Conservation (phyloP, 2,888 invertebrate species). For the Agriopis marginaria region DNA sequence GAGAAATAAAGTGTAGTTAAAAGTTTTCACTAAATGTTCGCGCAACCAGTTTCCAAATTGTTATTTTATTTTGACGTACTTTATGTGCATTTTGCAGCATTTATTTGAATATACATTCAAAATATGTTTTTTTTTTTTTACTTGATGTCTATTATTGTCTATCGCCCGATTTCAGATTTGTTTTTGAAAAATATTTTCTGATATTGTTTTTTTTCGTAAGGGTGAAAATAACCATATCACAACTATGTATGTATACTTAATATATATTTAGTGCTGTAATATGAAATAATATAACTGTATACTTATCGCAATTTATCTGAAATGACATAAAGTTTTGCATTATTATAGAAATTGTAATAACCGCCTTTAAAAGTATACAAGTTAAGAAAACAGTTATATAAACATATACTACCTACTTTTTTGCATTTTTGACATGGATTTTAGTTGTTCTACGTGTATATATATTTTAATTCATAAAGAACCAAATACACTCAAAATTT, state of each 20-base stretch:
- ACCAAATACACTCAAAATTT: background rate
- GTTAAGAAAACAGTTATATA: slow-evolving; percentile 37
- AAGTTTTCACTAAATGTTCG: slow-evolving; percentile 50
- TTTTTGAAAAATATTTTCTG: slow-evolving; percentile 7
- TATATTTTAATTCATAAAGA: background rate
- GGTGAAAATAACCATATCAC: slow-evolving; percentile 82
- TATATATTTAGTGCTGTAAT: slow-evolving; percentile 64
- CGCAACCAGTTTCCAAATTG: slow-evolving; percentile 45
- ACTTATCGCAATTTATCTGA: slow-evolving; percentile 68
- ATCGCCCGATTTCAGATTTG: slow-evolving; percentile 14
- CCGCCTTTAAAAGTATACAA: slow-evolving; percentile 49
- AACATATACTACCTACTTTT: background rate
- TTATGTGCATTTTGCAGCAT: slow-evolving; percentile 49
- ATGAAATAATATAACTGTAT: slow-evolving; percentile 61
- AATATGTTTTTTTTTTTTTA: background rate
- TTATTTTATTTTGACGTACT: slow-evolving; percentile 30
- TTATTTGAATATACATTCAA: slow-evolving; percentile 36
- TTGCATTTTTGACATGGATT: background rate
- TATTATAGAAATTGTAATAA: slow-evolving; percentile 43
- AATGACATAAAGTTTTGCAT: slow-evolving; percentile 49
- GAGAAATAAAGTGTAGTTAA: slow-evolving; percentile 67
- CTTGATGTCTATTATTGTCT: background rate
- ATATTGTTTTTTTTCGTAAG: slow-evolving; percentile 45
- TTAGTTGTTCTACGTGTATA: background rate
- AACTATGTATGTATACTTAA: slow-evolving; percentile 75